These are phyloP conservation scores for Drosophila santomea DNA, from an alignment of 1,140 invertebrate genomes.

Conservation along the genomic window DNA sequence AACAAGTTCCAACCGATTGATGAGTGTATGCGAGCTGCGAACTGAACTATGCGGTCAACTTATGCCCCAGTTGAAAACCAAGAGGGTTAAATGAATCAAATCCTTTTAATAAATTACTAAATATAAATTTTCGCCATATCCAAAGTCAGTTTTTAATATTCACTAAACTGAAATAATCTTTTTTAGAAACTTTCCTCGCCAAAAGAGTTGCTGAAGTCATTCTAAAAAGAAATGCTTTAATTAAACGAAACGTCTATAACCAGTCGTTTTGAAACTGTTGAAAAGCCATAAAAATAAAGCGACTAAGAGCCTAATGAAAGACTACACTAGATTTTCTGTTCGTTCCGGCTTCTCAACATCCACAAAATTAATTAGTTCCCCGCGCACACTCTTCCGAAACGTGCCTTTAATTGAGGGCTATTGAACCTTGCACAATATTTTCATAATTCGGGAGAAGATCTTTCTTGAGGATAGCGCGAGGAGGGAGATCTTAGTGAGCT, in stretches of 20 bases:
- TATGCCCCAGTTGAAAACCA: conserved; percentile 26
- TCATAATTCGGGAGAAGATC: conserved; percentile 61
- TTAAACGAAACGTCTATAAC: conserved; percentile 12
- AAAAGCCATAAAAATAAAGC: conserved; percentile 29
- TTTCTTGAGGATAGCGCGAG: background rate
- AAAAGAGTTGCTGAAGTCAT: background rate
- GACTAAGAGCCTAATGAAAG: conserved; percentile 32
- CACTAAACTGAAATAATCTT: too few species aligned
- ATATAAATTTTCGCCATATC: too few species aligned
- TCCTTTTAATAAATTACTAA: too few species aligned
- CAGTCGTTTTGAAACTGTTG: conserved; percentile 15
- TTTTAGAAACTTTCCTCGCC: background rate
- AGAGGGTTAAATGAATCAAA: conserved; percentile 33
- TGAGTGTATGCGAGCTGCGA: conserved; percentile 25
- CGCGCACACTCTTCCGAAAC: conserved; percentile 23
- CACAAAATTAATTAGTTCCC: conserved; percentile 38
- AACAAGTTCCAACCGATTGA: conserved; percentile 47
- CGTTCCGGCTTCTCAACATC: conserved; percentile 35
- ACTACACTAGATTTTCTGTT: conserved; percentile 19
- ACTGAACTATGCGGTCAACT: conserved; percentile 5
- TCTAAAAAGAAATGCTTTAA: background rate
- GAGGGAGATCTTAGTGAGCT: conserved; percentile 2
- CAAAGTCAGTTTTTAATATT: too few species aligned
- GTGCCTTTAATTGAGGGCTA: conserved; percentile 59
- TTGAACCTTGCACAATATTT: conserved; percentile 80